A percentile compares a stretch with the other conserved stretches of the same genome.
Conservation (phyloP, 2,797 vertebrate genomes). For the Lates japonicus region DNA sequence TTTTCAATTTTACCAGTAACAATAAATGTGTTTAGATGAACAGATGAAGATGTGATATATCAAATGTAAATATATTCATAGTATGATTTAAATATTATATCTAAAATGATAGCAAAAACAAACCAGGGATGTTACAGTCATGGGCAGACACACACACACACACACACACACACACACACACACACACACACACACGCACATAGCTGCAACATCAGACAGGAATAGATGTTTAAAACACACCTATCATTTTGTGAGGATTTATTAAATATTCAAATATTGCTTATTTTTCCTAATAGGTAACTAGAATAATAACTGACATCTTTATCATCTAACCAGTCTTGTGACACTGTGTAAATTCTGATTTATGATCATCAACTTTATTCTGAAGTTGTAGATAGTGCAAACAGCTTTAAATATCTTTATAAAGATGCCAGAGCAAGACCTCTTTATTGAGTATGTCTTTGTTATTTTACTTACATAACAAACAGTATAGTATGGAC, state of each 20-base stretch:
- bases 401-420: conserved; percentile 1
- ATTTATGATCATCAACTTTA: not conserved
- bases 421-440: not conserved
- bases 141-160: not conserved
- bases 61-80: not conserved
- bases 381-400: not conserved
- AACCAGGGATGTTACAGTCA: not conserved
- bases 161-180: not conserved
- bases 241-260: not conserved
- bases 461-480: not conserved
- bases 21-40: not conserved
- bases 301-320: not conserved
- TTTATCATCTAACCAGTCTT: not conserved
- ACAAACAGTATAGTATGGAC: conserved; percentile 2
- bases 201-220: not conserved
- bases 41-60: not conserved
- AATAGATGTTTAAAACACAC: not conserved
- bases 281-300: not conserved
- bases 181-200: not conserved
- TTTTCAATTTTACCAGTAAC: not conserved
- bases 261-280: not conserved
- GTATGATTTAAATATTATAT: not conserved
- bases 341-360: not conserved
- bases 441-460: not conserved
- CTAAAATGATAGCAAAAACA: not conserved